These are phyloP conservation scores for Rhinichthys klamathensis DNA, from an alignment of 2,113 vertebrate genomes.

Conservation along the genomic window DNA sequence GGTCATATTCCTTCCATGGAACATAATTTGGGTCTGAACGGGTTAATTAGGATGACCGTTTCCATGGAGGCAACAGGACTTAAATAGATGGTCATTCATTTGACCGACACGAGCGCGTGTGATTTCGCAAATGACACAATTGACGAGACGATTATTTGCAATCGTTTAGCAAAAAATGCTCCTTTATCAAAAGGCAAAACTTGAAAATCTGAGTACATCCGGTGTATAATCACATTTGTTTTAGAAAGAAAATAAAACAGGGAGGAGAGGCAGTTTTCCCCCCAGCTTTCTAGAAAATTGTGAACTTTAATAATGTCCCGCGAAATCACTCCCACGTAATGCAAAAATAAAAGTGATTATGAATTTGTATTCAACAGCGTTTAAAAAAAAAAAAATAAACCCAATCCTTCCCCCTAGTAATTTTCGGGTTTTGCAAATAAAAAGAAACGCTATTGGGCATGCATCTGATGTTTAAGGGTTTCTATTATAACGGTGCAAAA, in stretches of 20 bases:
- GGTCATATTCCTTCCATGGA: neutral
- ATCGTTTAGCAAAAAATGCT: slow-evolving; percentile 26
- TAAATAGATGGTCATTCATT: slow-evolving; percentile 54
- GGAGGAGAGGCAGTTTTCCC: neutral
- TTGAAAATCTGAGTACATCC: neutral
- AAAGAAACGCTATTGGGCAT: neutral
- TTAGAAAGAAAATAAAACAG: neutral
- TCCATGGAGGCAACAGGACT: slow-evolving; percentile 53
- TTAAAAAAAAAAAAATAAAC: neutral
- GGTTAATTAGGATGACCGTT: slow-evolving; percentile 45
- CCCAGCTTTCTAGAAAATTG: neutral
- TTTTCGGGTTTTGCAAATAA: slow-evolving; percentile 18
- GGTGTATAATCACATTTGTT: neutral
- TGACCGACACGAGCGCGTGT: slow-evolving; percentile 46
- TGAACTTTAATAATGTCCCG: slow-evolving; percentile 21
- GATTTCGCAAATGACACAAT: slow-evolving; percentile 23
- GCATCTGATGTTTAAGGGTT: neutral
- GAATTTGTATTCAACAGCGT: neutral
- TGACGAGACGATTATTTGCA: slow-evolving; percentile 46
- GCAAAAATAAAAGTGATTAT: neutral
- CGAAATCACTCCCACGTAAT: neutral
- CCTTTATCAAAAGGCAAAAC: slow-evolving; percentile 27
- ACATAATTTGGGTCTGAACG: neutral
- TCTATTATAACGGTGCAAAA: neutral
- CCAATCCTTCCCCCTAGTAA: neutral